A percentile compares a stretch with the other conserved stretches of the same genome.
phyloP scores from a whole-genome alignment of 2,113 vertebrate genomes.

The Larimichthys polyactis region DNA sequence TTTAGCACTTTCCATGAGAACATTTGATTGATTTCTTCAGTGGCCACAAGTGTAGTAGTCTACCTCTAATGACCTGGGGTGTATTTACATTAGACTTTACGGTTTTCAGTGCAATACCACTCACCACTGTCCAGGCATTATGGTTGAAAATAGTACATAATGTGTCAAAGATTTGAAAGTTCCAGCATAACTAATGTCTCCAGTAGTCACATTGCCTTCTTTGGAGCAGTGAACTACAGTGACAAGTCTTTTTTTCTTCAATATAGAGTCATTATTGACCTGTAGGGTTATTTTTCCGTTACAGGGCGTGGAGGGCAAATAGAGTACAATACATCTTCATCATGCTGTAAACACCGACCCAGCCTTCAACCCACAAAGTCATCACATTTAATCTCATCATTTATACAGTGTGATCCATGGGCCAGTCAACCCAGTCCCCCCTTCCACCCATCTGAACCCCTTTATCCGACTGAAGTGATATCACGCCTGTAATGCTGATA shows the following conservation, averaged over 20 bases:
- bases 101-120: not conserved
- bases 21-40: slow-evolving; percentile 6
- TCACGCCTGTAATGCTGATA: not conserved
- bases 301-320: slow-evolving; percentile 15
- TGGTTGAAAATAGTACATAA: not conserved
- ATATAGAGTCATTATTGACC: slow-evolving; percentile 24
- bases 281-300: not conserved
- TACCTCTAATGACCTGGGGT: not conserved
- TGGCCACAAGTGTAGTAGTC: not conserved
- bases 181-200: not conserved
- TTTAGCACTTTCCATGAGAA: not conserved
- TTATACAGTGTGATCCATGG: slow-evolving; percentile 4
- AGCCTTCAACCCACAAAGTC: slow-evolving; percentile 11
- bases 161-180: not conserved
- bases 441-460: slow-evolving; percentile 38
- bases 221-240: not conserved
- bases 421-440: not conserved
- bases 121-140: too few species aligned
- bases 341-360: not conserved
- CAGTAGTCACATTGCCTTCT: not conserved
- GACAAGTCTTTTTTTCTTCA: not conserved
- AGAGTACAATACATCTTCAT: slow-evolving; percentile 3
- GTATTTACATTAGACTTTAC: slow-evolving; percentile 1
- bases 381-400: not conserved
- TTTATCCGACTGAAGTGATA: slow-evolving; percentile 26